Evolutionary conservation across 2,888 invertebrate genomes (phyloP).

Genomic region (Stomorhina lunata): DNA sequence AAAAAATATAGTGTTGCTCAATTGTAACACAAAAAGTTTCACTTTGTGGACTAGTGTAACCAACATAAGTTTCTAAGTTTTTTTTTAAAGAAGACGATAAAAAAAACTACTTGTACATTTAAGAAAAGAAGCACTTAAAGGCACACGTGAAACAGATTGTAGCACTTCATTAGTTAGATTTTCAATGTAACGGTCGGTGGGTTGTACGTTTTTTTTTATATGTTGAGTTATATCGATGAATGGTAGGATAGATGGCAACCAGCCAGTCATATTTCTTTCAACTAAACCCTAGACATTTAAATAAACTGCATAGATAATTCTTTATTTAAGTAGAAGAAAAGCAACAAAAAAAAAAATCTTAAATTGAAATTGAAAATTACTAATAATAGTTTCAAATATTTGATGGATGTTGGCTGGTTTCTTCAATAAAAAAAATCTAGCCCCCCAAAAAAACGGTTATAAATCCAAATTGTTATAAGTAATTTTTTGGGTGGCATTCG

Average conservation of each 20-base stretch:
- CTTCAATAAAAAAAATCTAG: no score
- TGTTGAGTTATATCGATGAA: no score
- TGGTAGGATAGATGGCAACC: background rate
- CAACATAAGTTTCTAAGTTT: constrained; percentile 3
- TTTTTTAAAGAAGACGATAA: background rate
- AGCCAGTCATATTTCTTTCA: background rate
- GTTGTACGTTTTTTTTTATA: no score
- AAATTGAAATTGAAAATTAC: constrained; percentile 49
- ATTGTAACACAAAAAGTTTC: no score
- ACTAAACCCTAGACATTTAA: background rate
- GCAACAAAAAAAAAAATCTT: background rate
- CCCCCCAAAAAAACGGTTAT: background rate
- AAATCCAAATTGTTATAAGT: background rate
- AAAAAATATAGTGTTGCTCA: no score
- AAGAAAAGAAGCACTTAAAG: constrained; percentile 58
- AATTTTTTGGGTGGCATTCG: constrained; percentile 36
- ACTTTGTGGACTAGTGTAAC: no score
- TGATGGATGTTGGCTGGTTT: constrained; percentile 40
- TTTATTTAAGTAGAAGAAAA: background rate
- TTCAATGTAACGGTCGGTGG: constrained; percentile 43
- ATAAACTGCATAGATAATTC: constrained; percentile 33
- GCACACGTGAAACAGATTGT: constrained; percentile 63
- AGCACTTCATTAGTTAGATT: constrained; percentile 59
- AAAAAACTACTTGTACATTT: constrained; percentile 1
- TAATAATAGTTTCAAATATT: constrained; percentile 31